A percentile compares a stretch with the other conserved stretches of the same genome.
These are phyloP conservation scores for Aporrectodea caliginosa DNA, from an alignment of 1,140 invertebrate species.

Conservation along the genomic window DNA sequence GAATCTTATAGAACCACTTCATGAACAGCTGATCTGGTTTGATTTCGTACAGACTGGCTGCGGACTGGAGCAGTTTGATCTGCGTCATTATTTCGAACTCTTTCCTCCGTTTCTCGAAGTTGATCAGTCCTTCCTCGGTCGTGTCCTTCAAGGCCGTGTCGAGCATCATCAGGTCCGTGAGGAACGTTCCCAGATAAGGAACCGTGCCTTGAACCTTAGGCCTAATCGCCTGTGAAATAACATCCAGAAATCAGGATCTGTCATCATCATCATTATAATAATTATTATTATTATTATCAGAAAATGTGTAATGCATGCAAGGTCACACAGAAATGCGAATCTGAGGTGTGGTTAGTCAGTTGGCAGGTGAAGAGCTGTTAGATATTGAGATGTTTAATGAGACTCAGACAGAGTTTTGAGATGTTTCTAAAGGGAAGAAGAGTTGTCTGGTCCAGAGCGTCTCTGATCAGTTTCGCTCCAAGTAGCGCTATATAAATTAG, in stretches of 20 bases:
- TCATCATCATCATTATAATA: background rate
- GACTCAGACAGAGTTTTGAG: too few relatives aligned
- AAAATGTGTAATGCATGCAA: too few relatives aligned
- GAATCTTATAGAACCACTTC: constrained; percentile 84
- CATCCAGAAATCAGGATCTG: background rate
- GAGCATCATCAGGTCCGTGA: constrained; percentile 98
- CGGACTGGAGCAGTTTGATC: constrained; percentile 84
- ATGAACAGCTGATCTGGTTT: constrained; percentile 77
- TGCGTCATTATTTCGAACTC: constrained; percentile 98
- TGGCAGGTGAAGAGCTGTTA: too few relatives aligned
- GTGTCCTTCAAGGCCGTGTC: constrained; percentile 90
- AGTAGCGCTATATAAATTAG: too few relatives aligned
- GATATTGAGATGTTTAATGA: too few relatives aligned
- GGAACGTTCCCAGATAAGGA: constrained; percentile 94
- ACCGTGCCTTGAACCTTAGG: constrained; percentile 83
- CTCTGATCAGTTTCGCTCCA: too few relatives aligned
- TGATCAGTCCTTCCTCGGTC: constrained; percentile 68
- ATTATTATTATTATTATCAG: background rate
- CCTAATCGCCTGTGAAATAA: too few relatives aligned
- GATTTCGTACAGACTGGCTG: constrained; percentile 94
- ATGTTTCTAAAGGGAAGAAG: too few relatives aligned
- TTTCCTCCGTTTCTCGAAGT: constrained; percentile 96
- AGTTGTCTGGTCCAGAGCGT: too few relatives aligned
- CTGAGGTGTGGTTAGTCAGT: too few relatives aligned
- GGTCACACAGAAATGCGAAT: too few relatives aligned